A percentile compares a stretch with the other conserved stretches of the same genome.
Conservation (phyloP, 2,888 invertebrate species). For the Diarsia dahlii region DNA sequence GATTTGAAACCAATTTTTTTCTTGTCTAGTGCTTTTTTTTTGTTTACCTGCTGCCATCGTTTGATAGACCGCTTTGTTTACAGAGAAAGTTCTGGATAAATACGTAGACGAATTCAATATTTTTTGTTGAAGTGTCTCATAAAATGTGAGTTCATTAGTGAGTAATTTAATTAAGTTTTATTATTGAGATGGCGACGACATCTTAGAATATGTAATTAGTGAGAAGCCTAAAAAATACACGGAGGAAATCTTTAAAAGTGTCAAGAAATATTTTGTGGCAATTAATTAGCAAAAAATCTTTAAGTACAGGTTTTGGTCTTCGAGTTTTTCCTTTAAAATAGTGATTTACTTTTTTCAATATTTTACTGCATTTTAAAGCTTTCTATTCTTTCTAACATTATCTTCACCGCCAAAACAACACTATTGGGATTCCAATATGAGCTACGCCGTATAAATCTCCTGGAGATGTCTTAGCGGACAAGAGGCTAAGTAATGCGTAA, state of each 20-base stretch:
- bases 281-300: background rate
- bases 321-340: too few species aligned
- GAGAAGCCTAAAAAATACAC: background rate
- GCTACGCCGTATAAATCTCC: too few species aligned
- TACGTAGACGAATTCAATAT: background rate
- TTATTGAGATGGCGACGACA: background rate
- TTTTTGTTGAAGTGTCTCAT: background rate
- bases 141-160: background rate
- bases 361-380: too few species aligned
- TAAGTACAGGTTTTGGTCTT: too few species aligned
- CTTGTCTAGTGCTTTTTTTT: slow-evolving; percentile 52
- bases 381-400: too few species aligned
- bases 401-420: too few species aligned
- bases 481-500: too few species aligned
- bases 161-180: slow-evolving; percentile 1
- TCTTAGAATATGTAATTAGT: background rate
- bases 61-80: slow-evolving; percentile 37
- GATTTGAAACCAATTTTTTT: slow-evolving; percentile 70
- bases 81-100: slow-evolving; percentile 45
- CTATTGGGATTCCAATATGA: too few species aligned
- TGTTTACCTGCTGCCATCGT: slow-evolving; percentile 56
- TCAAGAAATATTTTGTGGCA: background rate
- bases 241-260: background rate
- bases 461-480: too few species aligned
- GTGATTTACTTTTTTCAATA: too few species aligned